Base-by-base conservation (phyloP, 2,888 invertebrate genomes). In the Ypsolopha sequella region DNA sequence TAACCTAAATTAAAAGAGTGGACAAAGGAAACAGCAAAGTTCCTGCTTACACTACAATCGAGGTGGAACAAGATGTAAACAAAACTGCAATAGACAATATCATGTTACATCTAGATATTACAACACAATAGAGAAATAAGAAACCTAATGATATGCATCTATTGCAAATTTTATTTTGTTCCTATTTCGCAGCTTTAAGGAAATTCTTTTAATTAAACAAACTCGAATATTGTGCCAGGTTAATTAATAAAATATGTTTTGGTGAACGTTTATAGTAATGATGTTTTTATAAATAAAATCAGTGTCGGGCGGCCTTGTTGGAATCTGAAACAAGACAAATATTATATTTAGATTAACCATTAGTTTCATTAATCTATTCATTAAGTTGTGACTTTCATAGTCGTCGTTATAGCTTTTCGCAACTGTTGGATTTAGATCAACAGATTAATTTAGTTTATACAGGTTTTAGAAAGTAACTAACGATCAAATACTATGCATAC, bases 291-390 rank as follows among this genome's bases (percentile, higher is more conserved):
- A 2, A 24, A 24, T 46, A 53, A 51, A 56, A 61, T 65, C 66
- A 63, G 75, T 70, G 61, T 67, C 63, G 56, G 75, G 70, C 57
- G 71, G 64, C 59, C 69, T 62, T 63, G 68, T 65, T 61, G 69
- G n/a, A 63, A 81, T 78, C 84, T 84, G 82, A 48, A 84, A 82
- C 82, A 82, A 84, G 60, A 64, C 9, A 55, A 48, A 38, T 50
- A 6, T 48, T 24, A 8, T 33, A 38, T 13, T 48, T 48, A 24
- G 24, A 24, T 3, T 24, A 24, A 24, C 24, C 24, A 24, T 24
- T 24, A 2, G 24, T 24, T 24, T 2, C 2, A 24, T 24, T 24
- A 24, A n/a, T n/a, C n/a, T 24, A 24, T 2, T 24, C 24, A 24
- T 24, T 24, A 24, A 24, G 4, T 24, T 24, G 24, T 24, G 24